Conservation (phyloP, 53 echinoderm and acorn worm genomes). For the Paelopatides confundens region DNA sequence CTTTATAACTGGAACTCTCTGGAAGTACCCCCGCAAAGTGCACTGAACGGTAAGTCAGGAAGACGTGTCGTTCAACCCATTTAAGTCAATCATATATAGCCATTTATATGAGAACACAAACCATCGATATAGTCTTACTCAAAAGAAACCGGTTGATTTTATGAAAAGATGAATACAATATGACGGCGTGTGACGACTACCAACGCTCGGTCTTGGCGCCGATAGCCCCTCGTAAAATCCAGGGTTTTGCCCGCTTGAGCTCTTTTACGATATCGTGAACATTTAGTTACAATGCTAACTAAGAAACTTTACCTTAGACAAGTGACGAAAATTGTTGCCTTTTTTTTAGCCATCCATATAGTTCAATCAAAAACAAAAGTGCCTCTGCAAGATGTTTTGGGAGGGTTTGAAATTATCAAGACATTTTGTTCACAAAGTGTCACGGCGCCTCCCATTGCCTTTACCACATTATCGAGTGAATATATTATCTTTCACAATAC, state of each 20-base stretch:
- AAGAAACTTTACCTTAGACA: conserved; percentile 33
- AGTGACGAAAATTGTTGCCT: neutral
- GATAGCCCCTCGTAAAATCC: conserved; percentile 40
- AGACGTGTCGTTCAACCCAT: conserved; percentile 43
- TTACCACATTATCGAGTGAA: neutral
- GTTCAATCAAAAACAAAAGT: conserved; percentile 3
- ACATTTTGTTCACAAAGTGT: conserved; percentile 9
- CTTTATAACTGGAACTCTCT: neutral
- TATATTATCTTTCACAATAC: neutral
- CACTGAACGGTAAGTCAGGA: conserved; percentile 9
- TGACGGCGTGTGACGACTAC: conserved; percentile 19
- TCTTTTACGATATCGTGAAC: conserved; percentile 41
- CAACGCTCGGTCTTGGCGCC: conserved; percentile 30
- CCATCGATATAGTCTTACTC: conserved; percentile 31
- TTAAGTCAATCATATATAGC: conserved; percentile 39
- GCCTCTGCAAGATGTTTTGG: neutral
- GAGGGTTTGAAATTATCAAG: conserved; percentile 21
- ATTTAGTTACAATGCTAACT: conserved; percentile 29
- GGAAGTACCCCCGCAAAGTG: neutral
- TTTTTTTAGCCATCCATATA: neutral
- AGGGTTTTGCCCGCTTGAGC: conserved; percentile 35
- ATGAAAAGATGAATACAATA: conserved; percentile 40
- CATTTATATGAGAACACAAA: conserved; percentile 29
- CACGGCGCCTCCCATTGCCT: conserved; percentile 21
- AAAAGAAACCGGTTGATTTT: conserved; percentile 44